Percentiles rank a stretch among this genome's conserved stretches.
These are phyloP conservation scores for Hypsibius dujardini DNA, from an alignment of 1,140 invertebrate genomes.

Conservation along the genomic window DNA sequence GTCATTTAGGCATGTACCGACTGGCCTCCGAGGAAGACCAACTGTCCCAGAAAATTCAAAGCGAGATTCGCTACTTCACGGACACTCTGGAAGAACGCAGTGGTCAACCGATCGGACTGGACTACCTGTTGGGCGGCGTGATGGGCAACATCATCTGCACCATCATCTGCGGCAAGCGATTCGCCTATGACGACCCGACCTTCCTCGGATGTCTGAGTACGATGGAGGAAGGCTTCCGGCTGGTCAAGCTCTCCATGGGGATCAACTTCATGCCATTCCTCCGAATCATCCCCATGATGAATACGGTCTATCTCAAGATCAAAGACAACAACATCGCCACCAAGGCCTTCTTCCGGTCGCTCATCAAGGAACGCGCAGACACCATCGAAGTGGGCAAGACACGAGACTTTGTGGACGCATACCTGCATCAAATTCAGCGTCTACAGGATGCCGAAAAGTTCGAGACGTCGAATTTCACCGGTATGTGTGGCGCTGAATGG, in stretches of 20 bases:
- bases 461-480: constrained; percentile 32
- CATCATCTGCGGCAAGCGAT: constrained; percentile 68
- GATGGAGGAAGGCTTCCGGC: constrained; percentile 68
- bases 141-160: constrained; percentile 79
- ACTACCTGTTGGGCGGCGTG: constrained; percentile 51
- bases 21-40: constrained; percentile 50
- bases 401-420: constrained; percentile 67
- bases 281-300: constrained; percentile 54
- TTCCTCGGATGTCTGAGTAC: constrained; percentile 60
- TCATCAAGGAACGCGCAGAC: constrained; percentile 55
- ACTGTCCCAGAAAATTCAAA: constrained; percentile 65
- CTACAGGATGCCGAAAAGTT: constrained; percentile 52
- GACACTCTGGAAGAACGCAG: constrained; percentile 41
- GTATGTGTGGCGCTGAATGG: constrained; percentile 14
- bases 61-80: constrained; percentile 56
- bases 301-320: constrained; percentile 51
- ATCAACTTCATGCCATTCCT: constrained; percentile 50
- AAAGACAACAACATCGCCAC: constrained; percentile 58
- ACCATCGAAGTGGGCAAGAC: constrained; percentile 54
- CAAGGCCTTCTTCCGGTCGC: constrained; percentile 59
- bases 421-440: constrained; percentile 62
- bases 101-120: constrained; percentile 48
- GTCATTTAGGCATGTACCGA: constrained; percentile 73
- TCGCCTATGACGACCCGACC: constrained; percentile 50
- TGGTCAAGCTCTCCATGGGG: constrained; percentile 49